phyloP scores from a whole-genome alignment of 2,888 invertebrate genomes.

The Phaonia tiefii region DNA sequence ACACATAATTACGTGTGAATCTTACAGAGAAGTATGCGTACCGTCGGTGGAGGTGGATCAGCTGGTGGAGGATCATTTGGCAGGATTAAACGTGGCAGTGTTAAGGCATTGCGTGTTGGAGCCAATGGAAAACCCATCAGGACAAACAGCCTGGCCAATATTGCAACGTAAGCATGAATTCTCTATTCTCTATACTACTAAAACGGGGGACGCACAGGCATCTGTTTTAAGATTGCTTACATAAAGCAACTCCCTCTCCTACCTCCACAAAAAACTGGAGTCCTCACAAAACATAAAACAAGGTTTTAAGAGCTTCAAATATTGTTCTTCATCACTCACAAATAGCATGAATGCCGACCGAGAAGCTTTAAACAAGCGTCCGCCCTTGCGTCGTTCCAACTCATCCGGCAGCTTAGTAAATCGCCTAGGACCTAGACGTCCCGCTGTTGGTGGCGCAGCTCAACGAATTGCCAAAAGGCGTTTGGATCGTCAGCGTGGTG shows the following conservation, averaged over 20 bases:
- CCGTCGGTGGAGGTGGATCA: conserved; percentile 68
- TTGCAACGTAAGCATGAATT: conserved; percentile 80
- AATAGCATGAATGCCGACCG: conserved; percentile 80
- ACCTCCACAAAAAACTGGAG: conserved; percentile 49
- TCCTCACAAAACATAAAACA: conserved; percentile 51
- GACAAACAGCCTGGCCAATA: conserved; percentile 77
- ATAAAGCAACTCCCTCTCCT: conserved; percentile 34
- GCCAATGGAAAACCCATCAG: conserved; percentile 78
- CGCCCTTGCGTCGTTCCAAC: conserved; percentile 73
- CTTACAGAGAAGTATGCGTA: conserved; percentile 81
- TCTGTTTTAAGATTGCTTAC: conserved; percentile 15
- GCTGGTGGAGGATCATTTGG: conserved; percentile 67
- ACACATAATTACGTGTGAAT: conserved; percentile 74
- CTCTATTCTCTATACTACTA: conserved; percentile 39
- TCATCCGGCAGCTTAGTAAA: conserved; percentile 74
- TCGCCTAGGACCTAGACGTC: conserved; percentile 74
- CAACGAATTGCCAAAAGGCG: conserved; percentile 74
- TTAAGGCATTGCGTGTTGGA: conserved; percentile 77
- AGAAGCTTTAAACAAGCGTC: conserved; percentile 70
- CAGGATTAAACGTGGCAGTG: conserved; percentile 73
- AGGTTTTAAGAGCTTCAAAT: conserved; percentile 56
- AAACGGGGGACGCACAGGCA: conserved; percentile 11
- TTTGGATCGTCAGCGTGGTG: conserved; percentile 61
- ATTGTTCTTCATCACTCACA: conserved; percentile 64
- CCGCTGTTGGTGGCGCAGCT: conserved; percentile 73